phyloP scores from a whole-genome alignment of 1,140 invertebrate genomes.

The Rhynchophorus ferrugineus region DNA sequence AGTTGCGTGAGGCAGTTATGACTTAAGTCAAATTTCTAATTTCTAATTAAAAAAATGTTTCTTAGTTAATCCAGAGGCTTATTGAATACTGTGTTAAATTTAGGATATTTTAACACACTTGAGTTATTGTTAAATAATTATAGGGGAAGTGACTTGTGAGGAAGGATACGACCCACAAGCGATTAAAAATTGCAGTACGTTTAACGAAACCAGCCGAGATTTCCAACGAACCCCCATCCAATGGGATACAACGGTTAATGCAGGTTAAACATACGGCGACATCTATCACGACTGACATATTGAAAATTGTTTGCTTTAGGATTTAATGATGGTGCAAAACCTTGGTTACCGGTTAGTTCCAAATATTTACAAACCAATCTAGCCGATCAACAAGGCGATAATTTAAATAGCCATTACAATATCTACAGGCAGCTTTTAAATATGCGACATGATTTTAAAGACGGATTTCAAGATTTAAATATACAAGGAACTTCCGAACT shows the following conservation, averaged over 20 bases:
- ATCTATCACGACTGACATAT: background rate
- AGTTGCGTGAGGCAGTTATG: background rate
- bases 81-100: too few species aligned
- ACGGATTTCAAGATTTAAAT: background rate
- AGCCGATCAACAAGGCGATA: slow-evolving; percentile 17
- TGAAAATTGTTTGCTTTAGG: slow-evolving; percentile 38
- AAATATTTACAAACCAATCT: slow-evolving; percentile 51
- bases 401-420: slow-evolving; percentile 22
- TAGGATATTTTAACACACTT: too few species aligned
- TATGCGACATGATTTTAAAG: slow-evolving; percentile 13
- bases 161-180: slow-evolving; percentile 45
- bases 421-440: slow-evolving; percentile 19
- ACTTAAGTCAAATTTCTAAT: too few species aligned
- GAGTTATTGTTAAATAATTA: slow-evolving; percentile 38
- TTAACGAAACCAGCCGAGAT: slow-evolving; percentile 24
- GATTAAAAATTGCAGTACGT: slow-evolving; percentile 38
- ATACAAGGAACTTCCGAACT: too few species aligned
- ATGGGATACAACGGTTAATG: slow-evolving; percentile 48
- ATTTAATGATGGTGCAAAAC: slow-evolving; percentile 48
- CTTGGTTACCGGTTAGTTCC: slow-evolving; percentile 58
- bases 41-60: too few species aligned
- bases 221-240: slow-evolving; percentile 63
- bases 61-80: too few species aligned
- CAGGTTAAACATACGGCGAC: background rate
- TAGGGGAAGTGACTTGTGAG: slow-evolving; percentile 43